phyloP scores from a whole-genome alignment of 2,113 vertebrate species.

The Catagonus wagneri region DNA sequence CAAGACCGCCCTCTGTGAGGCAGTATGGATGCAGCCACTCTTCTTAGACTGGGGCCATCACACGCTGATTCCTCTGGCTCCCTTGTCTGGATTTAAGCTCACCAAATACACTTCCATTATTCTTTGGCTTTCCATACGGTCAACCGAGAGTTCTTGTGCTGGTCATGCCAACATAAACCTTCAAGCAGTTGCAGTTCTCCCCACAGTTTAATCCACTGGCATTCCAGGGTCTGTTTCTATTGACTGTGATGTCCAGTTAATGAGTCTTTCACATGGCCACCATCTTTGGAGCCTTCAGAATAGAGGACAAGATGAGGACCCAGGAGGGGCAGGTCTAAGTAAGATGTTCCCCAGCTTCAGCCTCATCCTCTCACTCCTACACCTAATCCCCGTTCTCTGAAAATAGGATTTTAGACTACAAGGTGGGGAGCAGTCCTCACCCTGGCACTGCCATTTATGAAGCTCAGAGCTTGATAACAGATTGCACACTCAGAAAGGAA shows the following conservation, averaged over 20 bases:
- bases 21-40: rapidly evolving
- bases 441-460: rapidly evolving
- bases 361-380: neutral
- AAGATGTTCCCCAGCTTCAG: neutral
- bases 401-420: neutral
- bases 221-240: neutral
- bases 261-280: neutral
- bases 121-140: neutral
- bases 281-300: neutral
- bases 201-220: neutral
- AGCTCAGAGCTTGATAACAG: neutral
- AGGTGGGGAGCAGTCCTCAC: neutral
- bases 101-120: neutral
- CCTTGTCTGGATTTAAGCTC: neutral
- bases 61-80: neutral
- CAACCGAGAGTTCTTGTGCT: neutral
- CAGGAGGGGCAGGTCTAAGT: rapidly evolving
- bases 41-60: neutral
- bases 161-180: neutral
- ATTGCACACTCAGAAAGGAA: neutral
- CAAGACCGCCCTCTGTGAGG: neutral
- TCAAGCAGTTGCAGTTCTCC: neutral
- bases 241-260: neutral
- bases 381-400: neutral
- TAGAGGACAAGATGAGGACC: neutral